Conservation (phyloP, 1,140 invertebrate species). For the Anastrepha obliqua region DNA sequence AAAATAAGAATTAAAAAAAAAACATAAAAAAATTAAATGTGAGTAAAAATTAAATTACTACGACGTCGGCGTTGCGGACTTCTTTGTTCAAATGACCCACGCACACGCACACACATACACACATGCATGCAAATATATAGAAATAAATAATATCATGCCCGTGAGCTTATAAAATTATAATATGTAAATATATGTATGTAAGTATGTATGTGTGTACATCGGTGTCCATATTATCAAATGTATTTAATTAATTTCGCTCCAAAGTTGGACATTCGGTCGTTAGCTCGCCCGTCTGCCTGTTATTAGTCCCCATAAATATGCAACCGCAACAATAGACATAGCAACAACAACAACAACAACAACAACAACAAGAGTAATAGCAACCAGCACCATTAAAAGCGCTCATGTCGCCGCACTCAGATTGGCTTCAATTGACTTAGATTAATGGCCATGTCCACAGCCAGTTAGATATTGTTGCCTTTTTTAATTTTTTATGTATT, state of each 20-base stretch:
- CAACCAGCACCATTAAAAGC: too few species aligned
- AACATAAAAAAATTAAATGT: background rate
- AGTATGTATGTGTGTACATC: background rate
- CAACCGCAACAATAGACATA: background rate
- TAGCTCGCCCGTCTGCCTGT: background rate
- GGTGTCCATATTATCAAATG: background rate
- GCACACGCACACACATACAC: background rate
- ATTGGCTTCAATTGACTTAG: slow-evolving; percentile 35
- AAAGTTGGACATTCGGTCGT: slow-evolving; percentile 6
- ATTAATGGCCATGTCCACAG: slow-evolving; percentile 37
- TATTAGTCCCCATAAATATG: slow-evolving; percentile 8
- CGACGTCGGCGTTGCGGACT: background rate
- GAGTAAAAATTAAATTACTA: slow-evolving; percentile 49
- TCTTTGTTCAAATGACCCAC: slow-evolving; percentile 41
- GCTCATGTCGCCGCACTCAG: background rate
- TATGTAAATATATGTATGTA: background rate
- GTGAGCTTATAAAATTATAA: background rate
- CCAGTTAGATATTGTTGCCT: background rate
- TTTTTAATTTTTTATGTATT: slow-evolving; percentile 9
- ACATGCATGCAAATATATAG: background rate
- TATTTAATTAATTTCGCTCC: slow-evolving; percentile 40
- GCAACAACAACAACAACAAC: slow-evolving; percentile 1
- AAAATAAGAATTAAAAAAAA: background rate
- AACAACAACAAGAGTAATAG: background rate
- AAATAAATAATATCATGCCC: background rate